These are phyloP conservation scores for Hirudo medicinalis DNA, from an alignment of 1,140 invertebrate species.

Conservation along the genomic window DNA sequence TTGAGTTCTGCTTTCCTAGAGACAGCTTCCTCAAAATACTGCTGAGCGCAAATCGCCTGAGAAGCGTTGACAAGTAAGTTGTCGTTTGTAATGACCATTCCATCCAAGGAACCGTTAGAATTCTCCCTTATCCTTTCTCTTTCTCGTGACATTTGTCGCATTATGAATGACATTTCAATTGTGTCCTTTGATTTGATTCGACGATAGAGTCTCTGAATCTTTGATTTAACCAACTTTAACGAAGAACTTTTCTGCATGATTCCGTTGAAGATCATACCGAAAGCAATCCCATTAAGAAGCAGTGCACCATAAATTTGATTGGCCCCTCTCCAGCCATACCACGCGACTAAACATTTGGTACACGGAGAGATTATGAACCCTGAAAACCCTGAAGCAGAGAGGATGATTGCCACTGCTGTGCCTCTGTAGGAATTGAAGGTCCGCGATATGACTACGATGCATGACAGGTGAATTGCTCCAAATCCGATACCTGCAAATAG, in stretches of 20 bases:
- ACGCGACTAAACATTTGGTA: neutral
- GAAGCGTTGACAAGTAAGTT: neutral
- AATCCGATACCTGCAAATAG: neutral
- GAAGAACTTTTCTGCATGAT: neutral
- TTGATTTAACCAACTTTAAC: neutral
- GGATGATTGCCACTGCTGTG: neutral
- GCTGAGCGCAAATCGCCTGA: no score
- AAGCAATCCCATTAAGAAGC: neutral
- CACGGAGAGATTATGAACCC: neutral
- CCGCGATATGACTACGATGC: neutral
- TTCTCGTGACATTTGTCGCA: neutral
- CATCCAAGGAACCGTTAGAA: constrained; percentile 3
- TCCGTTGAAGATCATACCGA: neutral
- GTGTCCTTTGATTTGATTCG: neutral
- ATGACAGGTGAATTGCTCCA: neutral
- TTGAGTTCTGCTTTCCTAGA: no score
- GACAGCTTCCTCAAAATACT: no score
- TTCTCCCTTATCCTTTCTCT: neutral
- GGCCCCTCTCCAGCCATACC: neutral
- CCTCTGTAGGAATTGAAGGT: neutral
- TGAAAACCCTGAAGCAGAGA: neutral
- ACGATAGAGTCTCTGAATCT: neutral
- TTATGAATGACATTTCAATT: neutral
- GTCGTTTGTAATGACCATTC: neutral
- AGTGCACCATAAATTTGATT: neutral